Percentiles rank a stretch among this genome's conserved stretches.
These are phyloP conservation scores for Stramonita haemastoma DNA, from an alignment of 2,888 invertebrate genomes.

Conservation along the genomic window DNA sequence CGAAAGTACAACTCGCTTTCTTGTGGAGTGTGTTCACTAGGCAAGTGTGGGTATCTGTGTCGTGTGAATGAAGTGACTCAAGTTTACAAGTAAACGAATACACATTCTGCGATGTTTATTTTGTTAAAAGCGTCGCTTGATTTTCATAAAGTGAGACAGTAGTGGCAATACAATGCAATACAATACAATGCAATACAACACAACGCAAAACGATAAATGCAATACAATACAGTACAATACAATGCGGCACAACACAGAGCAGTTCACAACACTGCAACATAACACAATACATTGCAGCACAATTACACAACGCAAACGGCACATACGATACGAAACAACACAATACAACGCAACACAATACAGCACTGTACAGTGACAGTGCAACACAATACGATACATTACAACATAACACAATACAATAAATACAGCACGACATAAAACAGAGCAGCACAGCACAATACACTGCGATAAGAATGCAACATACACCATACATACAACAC, in stretches of 20 bases:
- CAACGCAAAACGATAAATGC: neutral
- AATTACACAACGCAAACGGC: neutral
- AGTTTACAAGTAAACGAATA: too few species aligned
- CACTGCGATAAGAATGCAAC: neutral
- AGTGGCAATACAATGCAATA: neutral
- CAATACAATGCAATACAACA: slow-evolving; percentile 16
- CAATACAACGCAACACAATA: neutral
- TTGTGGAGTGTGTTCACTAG: too few species aligned
- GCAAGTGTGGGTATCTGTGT: too few species aligned
- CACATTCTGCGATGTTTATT: too few species aligned
- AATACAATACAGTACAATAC: slow-evolving; percentile 19
- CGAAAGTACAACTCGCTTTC: too few species aligned
- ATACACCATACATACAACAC: too few species aligned
- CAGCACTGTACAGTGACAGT: neutral
- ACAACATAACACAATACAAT: neutral
- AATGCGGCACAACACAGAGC: neutral
- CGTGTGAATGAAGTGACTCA: too few species aligned
- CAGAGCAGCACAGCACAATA: neutral
- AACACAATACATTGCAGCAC: neutral
- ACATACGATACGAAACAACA: neutral
- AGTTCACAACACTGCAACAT: neutral
- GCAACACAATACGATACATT: neutral
- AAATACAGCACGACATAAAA: neutral
- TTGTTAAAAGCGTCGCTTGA: too few species aligned
- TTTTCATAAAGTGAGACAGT: too few species aligned